phyloP scores from a whole-genome alignment of 2,888 invertebrate genomes.

The Corbicula japonica region DNA sequence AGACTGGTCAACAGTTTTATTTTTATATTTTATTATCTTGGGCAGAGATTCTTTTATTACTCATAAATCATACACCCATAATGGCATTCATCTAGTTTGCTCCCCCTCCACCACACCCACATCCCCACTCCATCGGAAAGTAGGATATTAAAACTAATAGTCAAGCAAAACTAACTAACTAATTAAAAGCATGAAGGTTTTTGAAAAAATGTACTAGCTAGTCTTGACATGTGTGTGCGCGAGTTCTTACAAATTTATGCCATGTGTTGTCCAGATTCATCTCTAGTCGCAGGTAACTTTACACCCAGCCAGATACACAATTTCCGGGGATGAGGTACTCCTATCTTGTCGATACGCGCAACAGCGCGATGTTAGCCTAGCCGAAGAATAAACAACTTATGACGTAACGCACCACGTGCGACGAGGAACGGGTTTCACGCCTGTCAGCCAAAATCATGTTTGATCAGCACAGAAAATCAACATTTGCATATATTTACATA shows the following conservation, averaged over 20 bases:
- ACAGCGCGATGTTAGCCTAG: slow-evolving; percentile 12
- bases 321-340: slow-evolving; percentile 18
- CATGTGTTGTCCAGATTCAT: slow-evolving; percentile 18
- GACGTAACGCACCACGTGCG: slow-evolving; percentile 41
- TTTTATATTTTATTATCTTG: too few relatives aligned
- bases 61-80: too few relatives aligned
- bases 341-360: not conserved
- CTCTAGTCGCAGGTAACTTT: slow-evolving; percentile 6
- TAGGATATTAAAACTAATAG: too few relatives aligned
- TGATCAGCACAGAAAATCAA: slow-evolving; percentile 26
- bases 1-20: too few relatives aligned
- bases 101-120: too few relatives aligned
- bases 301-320: slow-evolving; percentile 11
- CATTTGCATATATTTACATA: slow-evolving; percentile 50
- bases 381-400: slow-evolving; percentile 38
- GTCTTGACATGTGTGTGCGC: too few relatives aligned
- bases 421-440: slow-evolving; percentile 8
- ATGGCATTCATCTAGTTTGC: too few relatives aligned
- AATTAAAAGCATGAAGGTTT: too few relatives aligned
- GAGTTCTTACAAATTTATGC: slow-evolving; percentile 14
- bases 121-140: too few relatives aligned
- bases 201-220: too few relatives aligned
- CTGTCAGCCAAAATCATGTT: slow-evolving; percentile 43
- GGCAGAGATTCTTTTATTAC: too few relatives aligned
- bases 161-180: too few relatives aligned